Percentiles rank a stretch among this genome's conserved stretches.
Evolutionary conservation across 2,888 invertebrate genomes (phyloP).

Genomic region (Philhelius pedissequus): DNA sequence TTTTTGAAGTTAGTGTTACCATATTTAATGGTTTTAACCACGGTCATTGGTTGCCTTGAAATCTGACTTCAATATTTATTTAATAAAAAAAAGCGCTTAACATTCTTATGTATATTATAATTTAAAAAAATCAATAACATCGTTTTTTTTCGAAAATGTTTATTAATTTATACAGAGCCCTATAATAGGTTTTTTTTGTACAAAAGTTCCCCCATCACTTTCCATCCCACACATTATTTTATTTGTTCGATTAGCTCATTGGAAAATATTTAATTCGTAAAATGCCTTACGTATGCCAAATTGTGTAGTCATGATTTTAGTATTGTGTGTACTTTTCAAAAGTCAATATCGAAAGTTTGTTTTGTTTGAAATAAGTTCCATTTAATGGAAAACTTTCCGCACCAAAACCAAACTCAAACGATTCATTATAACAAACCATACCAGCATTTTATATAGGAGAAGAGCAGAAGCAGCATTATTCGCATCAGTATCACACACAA

Average conservation of each 20-base stretch:
- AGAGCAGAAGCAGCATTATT: background rate
- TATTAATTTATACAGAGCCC: background rate
- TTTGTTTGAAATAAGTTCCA: background rate
- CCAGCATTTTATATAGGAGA: background rate
- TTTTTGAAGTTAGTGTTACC: too few species aligned
- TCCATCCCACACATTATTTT: background rate
- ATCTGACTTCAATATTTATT: too few species aligned
- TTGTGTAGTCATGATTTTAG: background rate
- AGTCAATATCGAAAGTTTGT: slow-evolving; percentile 12
- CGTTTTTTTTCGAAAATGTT: too few species aligned
- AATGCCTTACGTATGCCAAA: background rate
- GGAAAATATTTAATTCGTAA: background rate
- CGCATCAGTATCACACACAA: background rate
- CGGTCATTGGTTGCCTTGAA: too few species aligned
- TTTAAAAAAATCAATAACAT: too few species aligned
- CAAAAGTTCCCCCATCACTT: background rate
- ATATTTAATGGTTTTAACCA: too few species aligned
- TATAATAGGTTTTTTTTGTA: background rate
- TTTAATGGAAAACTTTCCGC: slow-evolving; percentile 28
- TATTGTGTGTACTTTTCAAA: background rate
- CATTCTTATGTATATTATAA: too few species aligned
- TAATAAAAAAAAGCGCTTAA: too few species aligned
- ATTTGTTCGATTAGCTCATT: background rate
- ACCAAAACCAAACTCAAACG: background rate
- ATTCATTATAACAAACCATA: background rate